Evolutionary conservation across 1,140 invertebrate genomes (phyloP), one percentile per base, ranked within the genome.

Genomic region (Cephus cinctus): DNA sequence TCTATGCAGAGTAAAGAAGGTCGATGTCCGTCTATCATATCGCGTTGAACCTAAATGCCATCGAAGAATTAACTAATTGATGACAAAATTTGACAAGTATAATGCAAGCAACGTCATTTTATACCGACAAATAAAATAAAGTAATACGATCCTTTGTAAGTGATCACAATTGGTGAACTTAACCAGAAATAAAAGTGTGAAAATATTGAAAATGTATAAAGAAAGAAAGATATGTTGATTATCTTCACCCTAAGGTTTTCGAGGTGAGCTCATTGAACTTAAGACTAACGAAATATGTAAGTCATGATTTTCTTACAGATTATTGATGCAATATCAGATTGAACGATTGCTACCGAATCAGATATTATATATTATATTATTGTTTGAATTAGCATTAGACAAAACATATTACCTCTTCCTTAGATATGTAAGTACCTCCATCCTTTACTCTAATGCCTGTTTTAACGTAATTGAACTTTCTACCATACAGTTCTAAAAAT

Each of bases 401-500:
- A 27, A 8, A 14, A 43, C 44, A n/a, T n/a, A n/a, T 64, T 70
- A 88, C 87, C 63, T 96, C 92, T 63, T 96, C 92, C 81, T 98
- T 98, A 41, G 90, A 88, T 65, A 98, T 88, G 74, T 98, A 98
- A 48, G 86, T 84, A 38, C 95, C 96, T 30, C 94, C 94, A 70
- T 94, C 89, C 75, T 94, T 95, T 45, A 98, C 87, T 38, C 94
- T 79, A 63, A 99, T 98, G 41, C 89, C 96, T 56, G 93, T 94
- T 65, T 92, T 92, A 55, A 95, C 84, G 68, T 98, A 96, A 77
- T 99, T 98, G 73, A 98, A 98, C 69, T 95, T 90, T 47, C 90
- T 81, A 16, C 96, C 96, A 75, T 98, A 99, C 20, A 98, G 78
- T 77, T 98, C 96, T 71, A 98, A 94, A 81, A 98, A 98, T 80